These are phyloP conservation scores for Actenoides lindsayi DNA, from an alignment of 2,113 vertebrate genomes.

Conservation along the genomic window DNA sequence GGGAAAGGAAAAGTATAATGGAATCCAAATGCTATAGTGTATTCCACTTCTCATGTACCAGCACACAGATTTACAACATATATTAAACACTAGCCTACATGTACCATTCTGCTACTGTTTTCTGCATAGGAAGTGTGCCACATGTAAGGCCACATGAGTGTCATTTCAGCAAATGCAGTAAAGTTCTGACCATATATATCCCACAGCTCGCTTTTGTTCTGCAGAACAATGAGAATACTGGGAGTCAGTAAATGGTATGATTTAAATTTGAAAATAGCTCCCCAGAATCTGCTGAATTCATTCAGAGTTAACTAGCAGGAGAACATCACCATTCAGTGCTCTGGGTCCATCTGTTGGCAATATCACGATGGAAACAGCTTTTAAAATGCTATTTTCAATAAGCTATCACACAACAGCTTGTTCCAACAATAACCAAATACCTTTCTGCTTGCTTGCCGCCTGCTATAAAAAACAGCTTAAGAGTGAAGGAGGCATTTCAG, in stretches of 20 bases:
- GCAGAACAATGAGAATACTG: not conserved
- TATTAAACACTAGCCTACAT: not conserved
- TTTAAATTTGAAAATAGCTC: conserved; percentile 49
- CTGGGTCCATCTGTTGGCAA: conserved; percentile 80
- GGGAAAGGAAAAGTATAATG: not conserved
- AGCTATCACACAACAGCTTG: conserved; percentile 78
- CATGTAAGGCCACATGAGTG: not conserved
- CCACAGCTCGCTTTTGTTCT: conserved; percentile 5
- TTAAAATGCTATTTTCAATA: conserved; percentile 77
- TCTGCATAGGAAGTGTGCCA: not conserved
- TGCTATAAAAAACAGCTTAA: conserved; percentile 69
- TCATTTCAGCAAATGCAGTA: not conserved
- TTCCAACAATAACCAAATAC: conserved; percentile 77
- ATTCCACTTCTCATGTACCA: not conserved
- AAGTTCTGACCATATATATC: not conserved
- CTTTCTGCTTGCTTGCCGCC: conserved; percentile 70
- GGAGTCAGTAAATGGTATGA: conserved; percentile 41
- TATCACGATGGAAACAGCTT: conserved; percentile 73
- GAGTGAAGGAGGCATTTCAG: conserved; percentile 47
- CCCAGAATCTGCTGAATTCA: conserved; percentile 47
- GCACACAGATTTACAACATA: not conserved
- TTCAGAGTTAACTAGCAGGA: conserved; percentile 71
- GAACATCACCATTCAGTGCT: conserved; percentile 71
- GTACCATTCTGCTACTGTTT: not conserved
- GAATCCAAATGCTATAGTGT: not conserved